These are phyloP conservation scores for Willisornis vidua DNA, from an alignment of 2,113 vertebrate species.

Conservation along the genomic window DNA sequence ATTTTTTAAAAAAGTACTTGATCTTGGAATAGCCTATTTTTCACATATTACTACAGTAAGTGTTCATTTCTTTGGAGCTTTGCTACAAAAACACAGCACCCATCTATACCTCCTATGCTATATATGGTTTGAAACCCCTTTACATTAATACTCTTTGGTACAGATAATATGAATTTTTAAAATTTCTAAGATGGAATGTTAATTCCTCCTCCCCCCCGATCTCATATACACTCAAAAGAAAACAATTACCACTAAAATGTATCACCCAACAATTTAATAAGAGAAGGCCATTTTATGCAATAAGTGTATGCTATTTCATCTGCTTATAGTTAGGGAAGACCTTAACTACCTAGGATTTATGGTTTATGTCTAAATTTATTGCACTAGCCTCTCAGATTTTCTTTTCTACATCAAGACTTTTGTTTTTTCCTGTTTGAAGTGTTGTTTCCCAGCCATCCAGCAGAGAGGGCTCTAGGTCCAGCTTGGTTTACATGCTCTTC, in stretches of 20 bases:
- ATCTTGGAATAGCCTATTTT: neutral
- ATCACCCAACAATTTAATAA: neutral
- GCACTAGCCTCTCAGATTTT: neutral
- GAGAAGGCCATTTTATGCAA: neutral
- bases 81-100: neutral
- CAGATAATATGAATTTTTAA: neutral
- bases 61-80: neutral
- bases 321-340: neutral
- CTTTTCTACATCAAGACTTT: neutral
- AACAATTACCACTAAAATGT: neutral
- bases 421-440: neutral
- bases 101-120: neutral
- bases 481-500: neutral
- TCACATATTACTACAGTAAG: neutral
- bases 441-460: slow-evolving; percentile 58
- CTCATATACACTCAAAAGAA: neutral
- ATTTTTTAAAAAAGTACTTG: neutral
- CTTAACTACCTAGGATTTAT: neutral
- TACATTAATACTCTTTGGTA: neutral
- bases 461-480: slow-evolving; percentile 65
- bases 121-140: neutral
- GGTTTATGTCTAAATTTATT: neutral
- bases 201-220: fast-evolving
- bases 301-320: neutral
- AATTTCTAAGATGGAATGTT: neutral